Percentiles rank a stretch among this genome's conserved stretches.
Evolutionary conservation across 2,888 invertebrate species (phyloP).

Genomic region (Drosophila nigricruria): DNA sequence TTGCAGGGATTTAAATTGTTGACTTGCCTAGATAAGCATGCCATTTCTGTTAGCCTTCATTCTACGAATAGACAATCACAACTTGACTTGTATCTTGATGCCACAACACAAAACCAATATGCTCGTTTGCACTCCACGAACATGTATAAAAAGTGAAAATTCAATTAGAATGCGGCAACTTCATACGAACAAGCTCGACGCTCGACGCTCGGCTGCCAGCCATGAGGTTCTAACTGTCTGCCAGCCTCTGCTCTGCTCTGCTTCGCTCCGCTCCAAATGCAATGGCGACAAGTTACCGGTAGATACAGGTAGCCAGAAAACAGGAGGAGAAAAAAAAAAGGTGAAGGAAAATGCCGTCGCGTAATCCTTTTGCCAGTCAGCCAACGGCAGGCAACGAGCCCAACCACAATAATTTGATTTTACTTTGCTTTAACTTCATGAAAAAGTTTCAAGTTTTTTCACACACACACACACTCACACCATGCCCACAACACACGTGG

Average conservation of each 20-base stretch:
- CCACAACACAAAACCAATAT: not conserved
- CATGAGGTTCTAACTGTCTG: slow-evolving; percentile 67
- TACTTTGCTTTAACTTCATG: slow-evolving; percentile 81
- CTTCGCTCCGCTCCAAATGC: slow-evolving; percentile 45
- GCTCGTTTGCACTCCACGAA: not conserved
- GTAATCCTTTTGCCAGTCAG: slow-evolving; percentile 74
- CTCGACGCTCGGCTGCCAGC: slow-evolving; percentile 43
- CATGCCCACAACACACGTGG: slow-evolving; percentile 31
- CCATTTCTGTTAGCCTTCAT: not conserved
- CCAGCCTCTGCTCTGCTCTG: not conserved
- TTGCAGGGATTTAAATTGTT: not conserved
- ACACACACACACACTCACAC: slow-evolving; percentile 26
- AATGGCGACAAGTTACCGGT: slow-evolving; percentile 67
- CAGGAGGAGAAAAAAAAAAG: not conserved
- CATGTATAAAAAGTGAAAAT: slow-evolving; percentile 70
- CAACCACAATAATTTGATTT: slow-evolving; percentile 80
- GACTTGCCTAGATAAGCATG: too few species aligned
- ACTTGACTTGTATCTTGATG: too few species aligned
- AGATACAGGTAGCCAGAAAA: slow-evolving; percentile 21
- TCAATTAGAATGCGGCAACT: slow-evolving; percentile 79
- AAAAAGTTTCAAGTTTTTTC: slow-evolving; percentile 78
- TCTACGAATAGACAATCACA: too few species aligned
- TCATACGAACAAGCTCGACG: slow-evolving; percentile 63
- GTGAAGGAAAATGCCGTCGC: slow-evolving; percentile 34
- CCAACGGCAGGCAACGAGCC: slow-evolving; percentile 41